These are phyloP conservation scores for Drosophila malerkotliana DNA, from an alignment of 1,140 invertebrate species.

Conservation along the genomic window DNA sequence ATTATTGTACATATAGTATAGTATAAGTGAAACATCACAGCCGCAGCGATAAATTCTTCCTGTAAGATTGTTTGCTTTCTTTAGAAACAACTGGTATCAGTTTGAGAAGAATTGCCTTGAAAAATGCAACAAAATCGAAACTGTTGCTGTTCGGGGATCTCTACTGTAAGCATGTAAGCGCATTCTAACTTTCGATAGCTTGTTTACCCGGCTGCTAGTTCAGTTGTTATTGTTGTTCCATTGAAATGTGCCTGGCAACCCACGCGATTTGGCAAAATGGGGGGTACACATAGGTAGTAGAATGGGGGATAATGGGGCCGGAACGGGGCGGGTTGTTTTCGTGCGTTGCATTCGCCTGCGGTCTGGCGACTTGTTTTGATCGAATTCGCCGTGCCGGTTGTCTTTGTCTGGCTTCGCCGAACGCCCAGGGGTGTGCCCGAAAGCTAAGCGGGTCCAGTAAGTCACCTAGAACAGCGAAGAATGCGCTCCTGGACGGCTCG, in stretches of 20 bases:
- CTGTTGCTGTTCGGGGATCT: neutral
- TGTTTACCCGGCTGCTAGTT: slow-evolving; percentile 56
- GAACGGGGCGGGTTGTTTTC: slow-evolving; percentile 55
- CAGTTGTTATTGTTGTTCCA: slow-evolving; percentile 63
- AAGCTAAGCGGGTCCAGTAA: neutral
- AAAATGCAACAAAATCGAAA: neutral
- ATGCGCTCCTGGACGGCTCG: slow-evolving; percentile 34
- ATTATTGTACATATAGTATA: neutral
- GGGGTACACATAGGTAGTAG: neutral
- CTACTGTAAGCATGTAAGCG: slow-evolving; percentile 24
- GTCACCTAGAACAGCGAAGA: neutral
- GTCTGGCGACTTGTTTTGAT: slow-evolving; percentile 66
- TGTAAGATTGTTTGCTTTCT: neutral
- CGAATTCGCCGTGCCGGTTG: slow-evolving; percentile 28
- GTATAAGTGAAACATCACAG: neutral
- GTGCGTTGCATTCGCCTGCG: slow-evolving; percentile 37
- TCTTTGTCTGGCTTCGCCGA: slow-evolving; percentile 34
- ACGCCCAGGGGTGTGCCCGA: slow-evolving; percentile 33
- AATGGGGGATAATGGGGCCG: neutral
- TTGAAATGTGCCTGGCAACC: slow-evolving; percentile 65
- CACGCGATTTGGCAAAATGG: neutral
- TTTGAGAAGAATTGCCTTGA: neutral
- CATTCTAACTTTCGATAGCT: slow-evolving; percentile 22
- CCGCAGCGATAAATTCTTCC: neutral
- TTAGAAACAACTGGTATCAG: neutral